Conservation (phyloP, 2,797 vertebrate genomes). For the Etheostoma nigrum region DNA sequence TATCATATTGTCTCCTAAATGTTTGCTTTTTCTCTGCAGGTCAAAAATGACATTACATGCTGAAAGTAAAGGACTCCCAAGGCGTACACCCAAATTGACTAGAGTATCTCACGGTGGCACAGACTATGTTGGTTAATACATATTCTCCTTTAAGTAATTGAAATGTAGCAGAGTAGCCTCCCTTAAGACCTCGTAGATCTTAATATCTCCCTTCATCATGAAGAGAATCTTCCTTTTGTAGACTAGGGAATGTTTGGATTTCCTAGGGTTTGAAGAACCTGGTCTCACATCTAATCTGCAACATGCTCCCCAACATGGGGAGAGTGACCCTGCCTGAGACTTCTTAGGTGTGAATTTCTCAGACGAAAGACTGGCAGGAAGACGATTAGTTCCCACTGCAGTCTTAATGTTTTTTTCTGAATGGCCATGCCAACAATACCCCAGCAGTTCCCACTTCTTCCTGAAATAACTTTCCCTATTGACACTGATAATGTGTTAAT, state of each 20-base stretch:
- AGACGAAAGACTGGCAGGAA: conserved; percentile 14
- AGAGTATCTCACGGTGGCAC: neutral
- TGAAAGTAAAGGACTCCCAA: neutral
- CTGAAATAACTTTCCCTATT: conserved; percentile 56
- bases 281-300: conserved; percentile 46
- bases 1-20: neutral
- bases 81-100: neutral
- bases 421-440: conserved; percentile 18
- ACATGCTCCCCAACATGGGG: conserved; percentile 26
- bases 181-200: conserved; percentile 22
- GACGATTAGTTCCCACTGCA: conserved; percentile 36
- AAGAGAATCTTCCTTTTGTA: conserved; percentile 34
- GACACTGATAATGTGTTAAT: conserved; percentile 67
- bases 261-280: conserved; percentile 38
- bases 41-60: neutral
- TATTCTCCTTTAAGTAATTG: conserved; percentile 30
- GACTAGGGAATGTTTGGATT: conserved; percentile 52
- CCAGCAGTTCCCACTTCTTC: conserved; percentile 45
- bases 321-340: conserved; percentile 38
- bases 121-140: neutral
- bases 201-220: conserved; percentile 38
- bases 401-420: conserved; percentile 13
- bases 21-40: neutral
- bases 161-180: conserved; percentile 36
- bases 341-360: conserved; percentile 33